phyloP scores from a whole-genome alignment of 2,888 invertebrate genomes.

The Lasioglossum villosulum region DNA sequence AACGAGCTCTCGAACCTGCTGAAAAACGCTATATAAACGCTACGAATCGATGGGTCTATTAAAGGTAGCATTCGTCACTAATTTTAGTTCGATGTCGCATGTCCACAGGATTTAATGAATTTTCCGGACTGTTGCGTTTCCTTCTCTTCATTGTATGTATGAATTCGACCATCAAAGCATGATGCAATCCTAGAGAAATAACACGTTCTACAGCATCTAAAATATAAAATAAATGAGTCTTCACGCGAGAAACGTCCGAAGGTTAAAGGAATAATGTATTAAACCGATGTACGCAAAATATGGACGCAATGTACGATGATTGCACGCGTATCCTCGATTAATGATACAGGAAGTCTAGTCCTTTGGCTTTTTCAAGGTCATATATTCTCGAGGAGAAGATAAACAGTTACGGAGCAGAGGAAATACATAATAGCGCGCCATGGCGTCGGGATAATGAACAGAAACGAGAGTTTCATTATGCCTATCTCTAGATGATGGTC shows the following conservation, averaged over 20 bases:
- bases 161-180: not conserved
- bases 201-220: not conserved
- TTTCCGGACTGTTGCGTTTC: not conserved
- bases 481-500: not conserved
- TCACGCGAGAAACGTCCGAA: not conserved
- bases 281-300: not conserved
- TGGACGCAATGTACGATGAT: not conserved
- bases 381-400: not conserved
- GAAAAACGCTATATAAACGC: not conserved
- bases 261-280: not conserved
- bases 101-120: not conserved
- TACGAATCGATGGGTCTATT: not conserved
- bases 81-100: not conserved
- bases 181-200: not conserved
- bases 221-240: not conserved
- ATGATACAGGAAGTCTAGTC: not conserved
- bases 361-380: not conserved
- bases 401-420: not conserved
- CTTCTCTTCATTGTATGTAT: not conserved
- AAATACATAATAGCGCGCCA: conserved; percentile 4
- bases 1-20: not conserved
- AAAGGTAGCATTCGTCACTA: not conserved
- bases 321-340: not conserved
- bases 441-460: not conserved
- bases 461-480: not conserved